These are phyloP conservation scores for Chionomys nivalis DNA, from an alignment of 2,113 vertebrate species.

Conservation along the genomic window DNA sequence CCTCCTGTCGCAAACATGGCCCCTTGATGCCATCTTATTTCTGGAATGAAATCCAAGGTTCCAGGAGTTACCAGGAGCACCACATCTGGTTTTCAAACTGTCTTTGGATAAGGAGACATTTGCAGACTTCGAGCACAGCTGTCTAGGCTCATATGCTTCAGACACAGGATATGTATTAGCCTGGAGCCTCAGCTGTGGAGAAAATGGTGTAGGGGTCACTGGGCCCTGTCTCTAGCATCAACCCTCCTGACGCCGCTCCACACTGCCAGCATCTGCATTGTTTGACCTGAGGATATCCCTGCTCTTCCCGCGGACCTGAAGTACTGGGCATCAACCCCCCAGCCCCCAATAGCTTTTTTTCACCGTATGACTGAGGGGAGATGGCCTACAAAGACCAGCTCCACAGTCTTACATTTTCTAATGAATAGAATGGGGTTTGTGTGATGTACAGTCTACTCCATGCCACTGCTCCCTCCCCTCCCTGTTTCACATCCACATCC, in stretches of 20 bases:
- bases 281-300: background rate
- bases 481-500: too few relatives aligned
- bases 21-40: background rate
- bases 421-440: background rate
- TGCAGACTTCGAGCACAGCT: background rate
- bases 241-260: too few relatives aligned
- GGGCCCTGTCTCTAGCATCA: background rate
- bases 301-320: background rate
- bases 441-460: too few relatives aligned
- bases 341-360: too few relatives aligned
- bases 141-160: background rate
- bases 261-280: too few relatives aligned
- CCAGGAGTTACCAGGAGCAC: background rate
- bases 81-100: background rate
- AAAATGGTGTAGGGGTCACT: background rate
- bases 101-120: background rate
- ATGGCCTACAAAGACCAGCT: accelerated
- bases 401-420: background rate
- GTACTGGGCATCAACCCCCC: background rate
- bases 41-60: background rate
- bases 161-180: background rate
- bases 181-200: background rate
- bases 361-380: background rate
- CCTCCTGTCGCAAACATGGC: background rate
- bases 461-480: too few relatives aligned